phyloP scores from a whole-genome alignment of 2,113 vertebrate species.

The Pteronura brasiliensis region DNA sequence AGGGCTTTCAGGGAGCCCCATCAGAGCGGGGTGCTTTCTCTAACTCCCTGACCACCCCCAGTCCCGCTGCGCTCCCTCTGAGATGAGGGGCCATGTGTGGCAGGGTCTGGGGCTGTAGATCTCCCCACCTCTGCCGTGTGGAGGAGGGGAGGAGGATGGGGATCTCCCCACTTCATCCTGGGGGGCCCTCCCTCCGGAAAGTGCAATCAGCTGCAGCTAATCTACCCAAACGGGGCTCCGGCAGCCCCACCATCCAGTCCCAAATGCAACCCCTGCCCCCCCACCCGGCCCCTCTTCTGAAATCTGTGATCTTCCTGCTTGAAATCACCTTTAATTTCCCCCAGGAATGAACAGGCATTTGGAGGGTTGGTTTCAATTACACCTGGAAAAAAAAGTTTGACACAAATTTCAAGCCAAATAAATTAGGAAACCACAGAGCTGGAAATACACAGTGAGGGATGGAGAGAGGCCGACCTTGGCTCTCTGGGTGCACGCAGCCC shows the following conservation, averaged over 20 bases:
- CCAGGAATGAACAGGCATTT: constrained; percentile 64
- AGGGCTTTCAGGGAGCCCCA: background rate
- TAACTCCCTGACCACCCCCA: too few relatives aligned
- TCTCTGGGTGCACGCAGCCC: background rate
- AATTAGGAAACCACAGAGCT: constrained; percentile 65
- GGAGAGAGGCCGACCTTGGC: background rate
- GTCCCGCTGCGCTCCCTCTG: background rate
- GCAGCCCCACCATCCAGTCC: background rate
- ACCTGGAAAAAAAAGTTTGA: constrained; percentile 54
- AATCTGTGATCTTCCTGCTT: constrained; percentile 70
- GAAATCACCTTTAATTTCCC: constrained; percentile 76
- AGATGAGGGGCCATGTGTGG: background rate
- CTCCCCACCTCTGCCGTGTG: fast-evolving
- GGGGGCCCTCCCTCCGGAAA: background rate
- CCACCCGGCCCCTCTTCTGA: background rate
- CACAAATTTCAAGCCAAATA: constrained; percentile 75
- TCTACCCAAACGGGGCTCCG: background rate
- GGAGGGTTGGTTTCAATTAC: constrained; percentile 75
- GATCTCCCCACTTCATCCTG: background rate
- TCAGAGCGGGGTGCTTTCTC: background rate
- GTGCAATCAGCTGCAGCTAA: constrained; percentile 37
- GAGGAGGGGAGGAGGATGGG: background rate
- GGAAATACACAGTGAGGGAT: background rate
- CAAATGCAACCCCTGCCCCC: background rate
- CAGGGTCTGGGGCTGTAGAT: background rate